phyloP scores from a whole-genome alignment of 1,140 invertebrate genomes.

The Choristoneura fumiferana region DNA sequence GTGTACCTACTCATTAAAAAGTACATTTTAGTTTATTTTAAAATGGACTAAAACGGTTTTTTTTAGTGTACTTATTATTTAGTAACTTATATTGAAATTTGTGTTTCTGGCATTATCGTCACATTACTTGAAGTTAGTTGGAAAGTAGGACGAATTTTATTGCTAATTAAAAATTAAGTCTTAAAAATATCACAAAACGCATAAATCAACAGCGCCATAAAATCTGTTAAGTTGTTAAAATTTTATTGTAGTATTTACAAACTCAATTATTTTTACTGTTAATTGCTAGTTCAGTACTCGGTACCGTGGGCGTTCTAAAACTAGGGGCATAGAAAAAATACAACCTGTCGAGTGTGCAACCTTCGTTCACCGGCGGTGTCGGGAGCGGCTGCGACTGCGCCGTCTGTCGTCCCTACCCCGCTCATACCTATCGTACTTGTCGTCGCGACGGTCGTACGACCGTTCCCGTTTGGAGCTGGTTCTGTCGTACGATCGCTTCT shows the following conservation, averaged over 20 bases:
- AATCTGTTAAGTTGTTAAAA: not conserved
- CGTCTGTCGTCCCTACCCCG: conserved; percentile 60
- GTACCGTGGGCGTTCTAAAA: not conserved
- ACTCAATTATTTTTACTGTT: not conserved
- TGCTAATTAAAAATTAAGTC: too few species aligned
- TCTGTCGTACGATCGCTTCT: conserved; percentile 56
- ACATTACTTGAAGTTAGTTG: too few species aligned
- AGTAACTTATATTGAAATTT: too few species aligned
- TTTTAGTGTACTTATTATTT: too few species aligned
- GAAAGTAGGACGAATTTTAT: too few species aligned
- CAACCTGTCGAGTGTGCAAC: conserved; percentile 63
- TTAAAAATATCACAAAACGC: too few species aligned
- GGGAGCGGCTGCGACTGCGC: conserved; percentile 52
- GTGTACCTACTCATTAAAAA: too few species aligned
- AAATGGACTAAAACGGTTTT: too few species aligned
- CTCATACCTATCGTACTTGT: conserved; percentile 60
- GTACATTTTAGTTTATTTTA: too few species aligned
- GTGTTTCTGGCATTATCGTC: too few species aligned
- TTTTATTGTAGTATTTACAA: not conserved
- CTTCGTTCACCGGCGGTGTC: conserved; percentile 64
- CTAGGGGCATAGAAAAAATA: conserved; percentile 41
- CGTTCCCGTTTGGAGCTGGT: conserved; percentile 33
- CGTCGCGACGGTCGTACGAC: conserved; percentile 33
- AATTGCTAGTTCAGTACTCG: not conserved
- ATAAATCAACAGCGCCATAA: not conserved